Percentiles rank a stretch among this genome's conserved stretches.
Evolutionary conservation across 2,888 invertebrate genomes (phyloP).

Genomic region (Yponomeuta sedellus): DNA sequence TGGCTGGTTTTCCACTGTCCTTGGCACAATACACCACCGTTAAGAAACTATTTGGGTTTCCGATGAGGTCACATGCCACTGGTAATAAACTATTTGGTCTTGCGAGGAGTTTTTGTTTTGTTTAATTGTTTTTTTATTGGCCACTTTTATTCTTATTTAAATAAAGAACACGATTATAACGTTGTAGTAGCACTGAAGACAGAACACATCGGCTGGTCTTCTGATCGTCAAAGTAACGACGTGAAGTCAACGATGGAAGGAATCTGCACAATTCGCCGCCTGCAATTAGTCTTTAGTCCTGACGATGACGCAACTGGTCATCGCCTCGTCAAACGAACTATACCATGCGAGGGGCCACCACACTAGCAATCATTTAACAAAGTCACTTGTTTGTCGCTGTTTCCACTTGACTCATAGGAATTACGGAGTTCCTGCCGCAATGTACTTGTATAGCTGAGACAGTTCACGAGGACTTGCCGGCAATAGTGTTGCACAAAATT

Average conservation of each 20-base stretch:
- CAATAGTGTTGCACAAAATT: too few species aligned
- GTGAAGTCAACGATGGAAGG: background rate
- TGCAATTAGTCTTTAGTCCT: too few species aligned
- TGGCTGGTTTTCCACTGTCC: slow-evolving; percentile 21
- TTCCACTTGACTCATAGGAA: background rate
- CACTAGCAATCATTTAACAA: background rate
- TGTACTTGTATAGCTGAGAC: background rate
- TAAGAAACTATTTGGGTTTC: background rate
- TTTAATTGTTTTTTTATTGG: too few species aligned
- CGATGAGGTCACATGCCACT: background rate
- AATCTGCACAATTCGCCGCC: too few species aligned
- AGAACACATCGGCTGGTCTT: background rate
- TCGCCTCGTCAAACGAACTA: background rate
- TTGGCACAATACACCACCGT: slow-evolving; percentile 24
- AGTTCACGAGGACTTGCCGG: background rate
- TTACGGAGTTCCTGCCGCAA: background rate
- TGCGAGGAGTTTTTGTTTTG: too few species aligned
- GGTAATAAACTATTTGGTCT: background rate
- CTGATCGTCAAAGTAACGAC: background rate
- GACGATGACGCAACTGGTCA: background rate
- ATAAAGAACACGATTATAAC: too few species aligned
- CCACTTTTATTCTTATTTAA: too few species aligned
- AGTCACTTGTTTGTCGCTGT: background rate
- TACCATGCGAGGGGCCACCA: background rate
- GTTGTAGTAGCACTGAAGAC: background rate